Base-by-base conservation (phyloP, 23 tunicate genomes). In the Corella eumyota region DNA sequence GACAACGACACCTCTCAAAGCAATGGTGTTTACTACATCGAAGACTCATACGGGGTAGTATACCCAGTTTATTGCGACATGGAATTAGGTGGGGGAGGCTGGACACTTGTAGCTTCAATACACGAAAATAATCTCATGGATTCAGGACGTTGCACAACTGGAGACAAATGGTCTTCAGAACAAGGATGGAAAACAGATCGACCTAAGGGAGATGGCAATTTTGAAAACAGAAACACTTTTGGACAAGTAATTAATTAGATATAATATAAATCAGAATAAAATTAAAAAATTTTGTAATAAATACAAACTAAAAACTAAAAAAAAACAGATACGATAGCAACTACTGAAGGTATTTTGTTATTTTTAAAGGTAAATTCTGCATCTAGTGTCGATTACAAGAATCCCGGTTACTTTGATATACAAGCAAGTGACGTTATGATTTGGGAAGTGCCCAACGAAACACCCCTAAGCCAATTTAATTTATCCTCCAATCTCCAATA, bases 371-470 rank as follows among this genome's bases (percentile, higher is more conserved):
- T n/a, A n/a, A n/a, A n/a, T 7, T 51, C 85, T 32, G 76, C 85
- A 1, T 40, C 85, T 11, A 61, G 70, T 25, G 76, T 69, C 34
- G 85, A 78, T 69, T 78, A 60, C 64, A 78, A 78, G 44, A 50
- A 32, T 46, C 76, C 76, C 24, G 85, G 61, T 32, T 78, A 78
- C 49, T 78, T 78, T 38, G 73, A 62, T 15, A 50, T 78, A 20
- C 31, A 61, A n/a, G 76, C 76, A 4, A 49, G 64, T 15, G 70
- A 78, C 56, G 32, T 78, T 26, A 78, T 78, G 85, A 62, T 78
- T 24, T 78, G 76, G 70, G 73, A 76, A 32, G 66, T 61, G 34
- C 66, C 66, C 22, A 61, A 61, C 48, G 66, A 61, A 30, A 61
- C 66, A 61, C 66, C 66, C 1, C 25, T 61, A 23, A 5, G 29